phyloP scores from a whole-genome alignment of 2,888 invertebrate genomes.

The Spodoptera littoralis region DNA sequence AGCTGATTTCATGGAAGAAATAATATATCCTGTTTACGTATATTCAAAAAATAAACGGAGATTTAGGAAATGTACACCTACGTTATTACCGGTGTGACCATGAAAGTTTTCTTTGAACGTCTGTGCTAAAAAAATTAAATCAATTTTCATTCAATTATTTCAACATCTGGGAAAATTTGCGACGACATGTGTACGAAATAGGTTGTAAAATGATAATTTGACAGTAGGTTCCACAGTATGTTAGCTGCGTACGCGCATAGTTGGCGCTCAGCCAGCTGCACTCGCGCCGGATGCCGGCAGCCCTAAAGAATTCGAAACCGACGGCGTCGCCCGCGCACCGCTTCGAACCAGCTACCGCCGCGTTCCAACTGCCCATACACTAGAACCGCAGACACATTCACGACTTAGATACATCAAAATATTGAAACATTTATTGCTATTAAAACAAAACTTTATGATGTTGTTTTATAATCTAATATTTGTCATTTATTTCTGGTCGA shows the following conservation, averaged over 20 bases:
- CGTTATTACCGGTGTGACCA: conserved; percentile 44
- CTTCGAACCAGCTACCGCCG: conserved; percentile 23
- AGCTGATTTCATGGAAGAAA: conserved; percentile 33
- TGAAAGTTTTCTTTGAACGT: conserved; percentile 53
- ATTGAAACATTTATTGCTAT: conserved; percentile 7
- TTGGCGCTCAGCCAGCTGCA: conserved; percentile 80
- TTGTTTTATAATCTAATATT: neutral
- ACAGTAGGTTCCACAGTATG: conserved; percentile 73
- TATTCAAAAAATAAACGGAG: conserved; percentile 33
- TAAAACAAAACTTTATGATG: neutral
- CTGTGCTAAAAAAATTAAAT: conserved; percentile 56
- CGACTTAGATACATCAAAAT: conserved; percentile 12
- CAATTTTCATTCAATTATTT: conserved; percentile 62
- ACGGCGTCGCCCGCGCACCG: conserved; percentile 23
- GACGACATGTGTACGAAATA: conserved; percentile 62
- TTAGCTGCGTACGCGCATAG: conserved; percentile 74
- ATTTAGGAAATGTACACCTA: conserved; percentile 30
- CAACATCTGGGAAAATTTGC: conserved; percentile 61
- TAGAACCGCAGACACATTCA: conserved; percentile 1
- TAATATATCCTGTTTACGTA: conserved; percentile 28
- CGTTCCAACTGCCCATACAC: conserved; percentile 15
- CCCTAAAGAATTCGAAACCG: conserved; percentile 61
- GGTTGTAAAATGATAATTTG: conserved; percentile 69
- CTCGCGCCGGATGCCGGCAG: conserved; percentile 74
- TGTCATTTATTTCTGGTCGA: no score